Conservation (phyloP, 1,140 invertebrate species). For the Pristionchus pacificus region DNA sequence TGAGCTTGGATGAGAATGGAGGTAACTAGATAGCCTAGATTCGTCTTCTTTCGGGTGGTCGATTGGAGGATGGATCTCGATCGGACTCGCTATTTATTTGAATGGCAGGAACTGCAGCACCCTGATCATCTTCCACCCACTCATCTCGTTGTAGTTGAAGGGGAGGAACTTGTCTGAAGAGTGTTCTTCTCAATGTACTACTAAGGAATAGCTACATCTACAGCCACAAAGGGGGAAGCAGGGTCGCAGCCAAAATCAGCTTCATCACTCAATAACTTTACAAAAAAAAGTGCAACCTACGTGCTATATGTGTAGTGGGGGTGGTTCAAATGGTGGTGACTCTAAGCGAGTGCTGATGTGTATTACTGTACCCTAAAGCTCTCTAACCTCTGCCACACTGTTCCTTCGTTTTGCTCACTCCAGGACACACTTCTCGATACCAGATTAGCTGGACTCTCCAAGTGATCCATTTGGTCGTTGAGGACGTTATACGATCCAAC, state of each 20-base stretch:
- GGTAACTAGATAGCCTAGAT: no score
- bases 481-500: slow-evolving; percentile 25
- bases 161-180: not conserved
- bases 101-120: not conserved
- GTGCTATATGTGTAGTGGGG: no score
- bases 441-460: slow-evolving; percentile 8
- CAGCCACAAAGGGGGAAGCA: no score
- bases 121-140: not conserved
- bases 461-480: slow-evolving; percentile 17
- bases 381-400: slow-evolving; percentile 30
- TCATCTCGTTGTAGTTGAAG: not conserved
- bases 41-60: not conserved
- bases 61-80: not conserved
- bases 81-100: not conserved
- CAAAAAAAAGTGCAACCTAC: no score
- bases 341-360: no score
- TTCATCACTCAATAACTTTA: no score
- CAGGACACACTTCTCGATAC: slow-evolving; percentile 27
- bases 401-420: slow-evolving; percentile 24
- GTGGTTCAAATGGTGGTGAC: no score
- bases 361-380: no score
- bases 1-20: no score
- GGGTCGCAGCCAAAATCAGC: no score
- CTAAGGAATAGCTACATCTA: no score
- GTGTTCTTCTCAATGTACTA: no score